phyloP scores from a whole-genome alignment of 2,888 invertebrate species.

The Brachypalpus laphriformis region DNA sequence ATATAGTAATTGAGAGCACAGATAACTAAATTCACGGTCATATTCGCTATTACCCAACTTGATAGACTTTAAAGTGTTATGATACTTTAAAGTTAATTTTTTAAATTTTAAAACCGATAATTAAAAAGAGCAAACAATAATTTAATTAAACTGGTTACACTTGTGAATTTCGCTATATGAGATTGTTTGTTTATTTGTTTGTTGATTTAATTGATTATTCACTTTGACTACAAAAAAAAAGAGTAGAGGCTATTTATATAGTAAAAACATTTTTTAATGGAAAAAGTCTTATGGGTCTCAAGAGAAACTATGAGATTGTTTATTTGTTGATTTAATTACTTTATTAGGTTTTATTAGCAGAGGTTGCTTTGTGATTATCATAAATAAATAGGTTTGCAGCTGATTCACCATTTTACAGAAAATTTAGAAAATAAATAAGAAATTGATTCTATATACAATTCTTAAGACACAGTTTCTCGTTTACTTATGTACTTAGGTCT shows the following conservation, averaged over 20 bases:
- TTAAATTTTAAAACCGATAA: slow-evolving; percentile 18
- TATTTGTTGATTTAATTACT: background rate
- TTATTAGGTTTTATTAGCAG: background rate
- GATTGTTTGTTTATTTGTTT: slow-evolving; percentile 3
- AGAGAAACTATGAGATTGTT: background rate
- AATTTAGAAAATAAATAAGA: too few relatives aligned
- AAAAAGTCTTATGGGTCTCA: background rate
- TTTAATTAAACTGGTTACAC: slow-evolving; percentile 18
- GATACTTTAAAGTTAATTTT: slow-evolving; percentile 14
- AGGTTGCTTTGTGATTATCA: background rate
- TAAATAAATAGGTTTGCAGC: background rate
- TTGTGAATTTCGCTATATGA: background rate
- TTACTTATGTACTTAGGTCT: too few relatives aligned
- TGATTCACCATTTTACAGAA: too few relatives aligned
- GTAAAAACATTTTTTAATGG: background rate
- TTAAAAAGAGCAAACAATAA: slow-evolving; percentile 21
- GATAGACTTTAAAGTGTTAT: slow-evolving; percentile 21
- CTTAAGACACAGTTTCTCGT: too few relatives aligned
- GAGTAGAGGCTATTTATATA: background rate
- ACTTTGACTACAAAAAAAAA: background rate
- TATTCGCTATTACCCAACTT: background rate
- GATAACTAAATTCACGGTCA: slow-evolving; percentile 47
- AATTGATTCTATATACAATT: too few relatives aligned
- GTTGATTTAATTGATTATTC: slow-evolving; percentile 7
- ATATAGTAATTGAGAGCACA: slow-evolving; percentile 32